Evolutionary conservation across 2,113 vertebrate genomes (phyloP).

Genomic region (Callopanchax toddi): DNA sequence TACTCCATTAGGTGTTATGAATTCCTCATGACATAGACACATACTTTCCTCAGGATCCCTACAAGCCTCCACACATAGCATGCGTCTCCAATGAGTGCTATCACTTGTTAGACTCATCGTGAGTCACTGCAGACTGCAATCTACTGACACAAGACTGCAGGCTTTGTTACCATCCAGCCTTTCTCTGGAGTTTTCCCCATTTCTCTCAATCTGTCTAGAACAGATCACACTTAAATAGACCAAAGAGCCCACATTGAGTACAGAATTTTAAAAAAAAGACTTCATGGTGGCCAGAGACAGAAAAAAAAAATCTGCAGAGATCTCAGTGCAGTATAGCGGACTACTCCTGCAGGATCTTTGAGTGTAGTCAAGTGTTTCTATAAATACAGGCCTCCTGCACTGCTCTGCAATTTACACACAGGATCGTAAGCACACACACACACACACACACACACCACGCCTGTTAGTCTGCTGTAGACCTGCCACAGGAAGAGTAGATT

Average conservation of each 20-base stretch:
- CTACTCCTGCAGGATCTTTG: slow-evolving; percentile 57
- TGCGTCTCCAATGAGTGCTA: slow-evolving; percentile 40
- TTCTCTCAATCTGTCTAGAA: neutral
- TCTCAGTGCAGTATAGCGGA: slow-evolving; percentile 29
- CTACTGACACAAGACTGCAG: slow-evolving; percentile 22
- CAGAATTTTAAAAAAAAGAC: neutral
- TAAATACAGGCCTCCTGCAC: slow-evolving; percentile 74
- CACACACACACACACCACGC: slow-evolving; percentile 35
- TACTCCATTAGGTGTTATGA: slow-evolving; percentile 29
- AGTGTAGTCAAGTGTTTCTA: slow-evolving; percentile 77
- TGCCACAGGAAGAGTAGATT: slow-evolving; percentile 26
- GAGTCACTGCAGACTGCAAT: slow-evolving; percentile 38
- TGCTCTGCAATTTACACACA: slow-evolving; percentile 69
- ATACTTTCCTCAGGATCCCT: slow-evolving; percentile 29
- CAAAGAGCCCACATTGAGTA: neutral
- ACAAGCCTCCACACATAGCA: slow-evolving; percentile 39
- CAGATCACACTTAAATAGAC: neutral
- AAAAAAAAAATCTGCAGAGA: slow-evolving; percentile 7
- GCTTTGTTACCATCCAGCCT: slow-evolving; percentile 41
- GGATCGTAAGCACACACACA: too few species aligned
- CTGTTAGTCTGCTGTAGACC: slow-evolving; percentile 47
- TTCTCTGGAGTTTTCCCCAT: slow-evolving; percentile 2
- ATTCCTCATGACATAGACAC: slow-evolving; percentile 41
- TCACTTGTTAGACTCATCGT: slow-evolving; percentile 37
- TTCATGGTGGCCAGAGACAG: neutral